Base-by-base conservation (phyloP, 2,888 invertebrate species). In the Ectobius pallidus region DNA sequence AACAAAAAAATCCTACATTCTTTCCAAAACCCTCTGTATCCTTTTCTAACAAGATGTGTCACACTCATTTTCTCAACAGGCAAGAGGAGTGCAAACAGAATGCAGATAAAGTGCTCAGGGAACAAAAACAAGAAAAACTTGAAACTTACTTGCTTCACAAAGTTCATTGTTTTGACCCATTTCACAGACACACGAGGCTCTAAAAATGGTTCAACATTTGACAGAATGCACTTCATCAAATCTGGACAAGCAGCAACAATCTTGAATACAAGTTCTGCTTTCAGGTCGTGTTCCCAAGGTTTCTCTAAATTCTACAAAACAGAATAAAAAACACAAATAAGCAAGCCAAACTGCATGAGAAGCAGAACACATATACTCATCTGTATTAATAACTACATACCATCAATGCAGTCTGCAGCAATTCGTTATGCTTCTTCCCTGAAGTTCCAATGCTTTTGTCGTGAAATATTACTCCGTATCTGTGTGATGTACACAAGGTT, bases 391-490 rank as follows among this genome's bases (percentile, higher is more conserved):
- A n/a, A n/a, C n/a, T n/a, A n/a, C 27, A 55, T 73, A 76, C 75
- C 39, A 70, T 65, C 2, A 77, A 42, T 20, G 74, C 70, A 42
- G 70, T 71, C n/a, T 69, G 46, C 27, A 75, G 34, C 42, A 73
- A 70, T 14, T 69, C 67, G 67, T 76, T 76, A 44, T 69, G 62
- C 42, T 73, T 71, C 25, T 52, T 71, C 4, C 65, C 67, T 3
- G 72, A 44, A 16, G 71, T 69, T 2, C 73, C 92, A 32, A 90
- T 81, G 2, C 86, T 84, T 77, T 86, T 87, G 78, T 94, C 92
- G 76, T 88, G 85, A 79, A 95, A 95, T 77, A 91, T 89, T 14
- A 96, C 87, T 7, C 95, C 95, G 79, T 89, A 81, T 80, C 90
- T 92, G 77, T 90, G 88, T 0, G 92, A 93, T 1, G 94, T 92